Percentiles rank a stretch among this genome's conserved stretches.
phyloP scores from a whole-genome alignment of 2,113 vertebrate genomes.

The Merops nubicus region DNA sequence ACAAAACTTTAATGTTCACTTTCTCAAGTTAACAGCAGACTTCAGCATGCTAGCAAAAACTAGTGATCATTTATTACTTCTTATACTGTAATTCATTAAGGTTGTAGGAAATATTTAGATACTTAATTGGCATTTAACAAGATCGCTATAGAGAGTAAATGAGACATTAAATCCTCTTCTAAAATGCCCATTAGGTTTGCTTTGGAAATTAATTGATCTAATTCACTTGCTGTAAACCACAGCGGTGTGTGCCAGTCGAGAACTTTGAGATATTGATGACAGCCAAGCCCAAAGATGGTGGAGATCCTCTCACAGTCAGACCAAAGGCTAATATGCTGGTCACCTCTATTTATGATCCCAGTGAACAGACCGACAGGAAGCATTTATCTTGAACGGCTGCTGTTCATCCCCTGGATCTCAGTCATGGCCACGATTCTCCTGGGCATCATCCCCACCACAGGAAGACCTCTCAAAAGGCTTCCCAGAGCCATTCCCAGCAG shows the following conservation, averaged over 20 bases:
- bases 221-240: conserved; percentile 77
- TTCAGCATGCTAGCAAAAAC: conserved; percentile 53
- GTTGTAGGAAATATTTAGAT: conserved; percentile 83
- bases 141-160: conserved; percentile 80
- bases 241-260: conserved; percentile 53
- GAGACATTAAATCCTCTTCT: conserved; percentile 85
- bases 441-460: accelerated
- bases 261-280: conserved; percentile 48
- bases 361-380: neutral
- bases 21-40: conserved; percentile 44
- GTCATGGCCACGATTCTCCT: neutral
- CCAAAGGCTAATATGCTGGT: neutral
- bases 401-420: neutral
- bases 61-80: conserved; percentile 75
- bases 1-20: neutral
- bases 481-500: neutral
- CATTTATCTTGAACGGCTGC: neutral
- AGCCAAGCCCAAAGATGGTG: neutral
- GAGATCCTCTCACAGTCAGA: neutral
- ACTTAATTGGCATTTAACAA: conserved; percentile 86
- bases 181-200: conserved; percentile 81
- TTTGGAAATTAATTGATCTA: conserved; percentile 82
- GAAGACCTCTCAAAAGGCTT: neutral
- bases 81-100: conserved; percentile 80
- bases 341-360: neutral